Evolutionary conservation across 1,140 invertebrate species (phyloP), one percentile per base, ranked within the genome.

Genomic region (Drosophila jambulina): DNA sequence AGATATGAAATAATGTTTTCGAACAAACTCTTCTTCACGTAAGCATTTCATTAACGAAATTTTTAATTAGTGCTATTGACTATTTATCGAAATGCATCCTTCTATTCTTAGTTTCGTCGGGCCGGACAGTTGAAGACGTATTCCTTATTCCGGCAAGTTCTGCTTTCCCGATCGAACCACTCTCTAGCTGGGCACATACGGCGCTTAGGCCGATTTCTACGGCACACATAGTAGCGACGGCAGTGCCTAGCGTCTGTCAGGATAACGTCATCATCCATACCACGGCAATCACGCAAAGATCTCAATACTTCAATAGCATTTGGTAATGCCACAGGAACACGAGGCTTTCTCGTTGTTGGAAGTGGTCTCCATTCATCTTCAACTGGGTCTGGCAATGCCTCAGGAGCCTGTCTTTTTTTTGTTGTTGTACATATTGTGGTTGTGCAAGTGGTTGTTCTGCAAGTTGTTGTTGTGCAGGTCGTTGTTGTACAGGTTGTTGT

Each of bases 81-180:
- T 32, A 32, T 51, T 32, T 19, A 29, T 32, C 6, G n/a, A 51
- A 51, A 32, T 32, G 27, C 12, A 19, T 32, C 27, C n/a, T 29
- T 49, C 6, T n/a, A 32, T 12, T 51, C 29, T 15, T 19, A 51
- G 27, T 51, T 51, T 29, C 49, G 49, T 32, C 7, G 10, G 27
- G 49, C 27, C 27, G 27, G 49, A 32, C 49, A 51, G 49, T 19
- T 51, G 12, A 19, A 51, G 21, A 51, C 49, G n/a, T 2, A 0
- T 15, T 38, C 51, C 6, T 13, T 54, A 12, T 17, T 9, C 19
- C 54, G 70, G 12, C 81, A 83, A 21, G 36, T 19, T 45, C 57
- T 68, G 15, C 25, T 46, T 19, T 82, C 80, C 10, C 81, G 58
- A 27, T 84, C 80, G 46, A 80, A 84, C 81, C 81, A 84, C 25